Evolutionary conservation across 2,113 vertebrate species (phyloP).

Genomic region (Macroglossus sobrinus): DNA sequence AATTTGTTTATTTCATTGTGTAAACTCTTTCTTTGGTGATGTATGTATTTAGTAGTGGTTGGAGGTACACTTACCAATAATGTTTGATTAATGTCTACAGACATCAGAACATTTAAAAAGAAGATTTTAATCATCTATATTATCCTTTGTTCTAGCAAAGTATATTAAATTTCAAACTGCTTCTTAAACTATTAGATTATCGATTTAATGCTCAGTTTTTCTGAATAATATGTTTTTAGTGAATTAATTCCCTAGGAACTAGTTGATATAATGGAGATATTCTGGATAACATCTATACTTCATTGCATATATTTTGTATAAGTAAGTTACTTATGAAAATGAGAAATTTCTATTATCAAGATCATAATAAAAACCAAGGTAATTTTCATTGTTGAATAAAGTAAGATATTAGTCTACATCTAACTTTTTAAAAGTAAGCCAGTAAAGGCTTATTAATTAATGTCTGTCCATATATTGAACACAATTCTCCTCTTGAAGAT

Average conservation of each 20-base stretch:
- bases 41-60: not conserved
- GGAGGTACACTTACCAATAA: not conserved
- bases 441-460: not conserved
- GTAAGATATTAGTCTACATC: not conserved
- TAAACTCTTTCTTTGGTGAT: not conserved
- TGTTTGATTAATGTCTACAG: slow-evolving; percentile 15
- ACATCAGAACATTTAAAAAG: not conserved
- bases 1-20: not conserved
- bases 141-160: not conserved
- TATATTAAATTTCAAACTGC: slow-evolving; percentile 33
- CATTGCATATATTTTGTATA: slow-evolving; percentile 53
- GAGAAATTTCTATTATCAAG: slow-evolving; percentile 4
- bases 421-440: not conserved
- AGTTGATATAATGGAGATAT: slow-evolving; percentile 58
- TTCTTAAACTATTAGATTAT: slow-evolving; percentile 52
- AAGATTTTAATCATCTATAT: not conserved
- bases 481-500: not conserved
- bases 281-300: slow-evolving; percentile 56
- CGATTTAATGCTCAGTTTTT: slow-evolving; percentile 56
- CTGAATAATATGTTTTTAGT: slow-evolving; percentile 56
- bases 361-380: not conserved
- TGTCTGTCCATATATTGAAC: not conserved
- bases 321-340: slow-evolving; percentile 31
- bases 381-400: not conserved
- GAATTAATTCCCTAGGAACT: slow-evolving; percentile 52